Evolutionary conservation across 2,888 invertebrate genomes (phyloP).

Genomic region (Polydesmus complanatus): DNA sequence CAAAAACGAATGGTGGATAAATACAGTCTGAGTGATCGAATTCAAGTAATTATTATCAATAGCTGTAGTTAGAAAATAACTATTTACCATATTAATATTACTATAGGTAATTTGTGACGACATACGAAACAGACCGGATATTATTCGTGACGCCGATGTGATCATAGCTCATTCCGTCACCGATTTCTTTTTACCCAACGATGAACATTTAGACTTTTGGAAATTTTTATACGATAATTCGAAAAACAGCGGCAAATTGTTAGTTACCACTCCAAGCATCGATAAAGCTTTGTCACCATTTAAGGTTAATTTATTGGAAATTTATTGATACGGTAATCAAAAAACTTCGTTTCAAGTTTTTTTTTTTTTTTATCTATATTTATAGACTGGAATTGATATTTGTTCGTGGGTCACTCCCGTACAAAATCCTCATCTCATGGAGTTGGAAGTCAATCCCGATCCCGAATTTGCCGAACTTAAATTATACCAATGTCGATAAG

Average conservation of each 20-base stretch:
- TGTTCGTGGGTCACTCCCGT: slow-evolving; percentile 23
- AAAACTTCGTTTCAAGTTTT: not conserved
- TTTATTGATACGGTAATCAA: not conserved
- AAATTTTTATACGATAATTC: slow-evolving; percentile 41
- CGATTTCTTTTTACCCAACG: slow-evolving; percentile 48
- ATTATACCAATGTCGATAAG: slow-evolving; percentile 17
- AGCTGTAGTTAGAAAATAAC: not conserved
- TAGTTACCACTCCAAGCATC: slow-evolving; percentile 47
- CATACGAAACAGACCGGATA: slow-evolving; percentile 41
- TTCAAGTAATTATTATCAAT: slow-evolving; percentile 25
- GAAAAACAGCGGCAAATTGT: slow-evolving; percentile 40
- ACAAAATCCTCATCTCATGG: slow-evolving; percentile 18
- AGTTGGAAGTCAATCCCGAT: slow-evolving; percentile 13
- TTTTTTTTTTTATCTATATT: slow-evolving; percentile 1
- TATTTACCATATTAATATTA: no score
- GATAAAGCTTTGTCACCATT: slow-evolving; percentile 39
- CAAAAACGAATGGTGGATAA: slow-evolving; percentile 44
- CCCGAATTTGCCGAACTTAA: slow-evolving; percentile 20
- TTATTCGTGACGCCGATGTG: slow-evolving; percentile 43
- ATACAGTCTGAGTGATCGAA: slow-evolving; percentile 31
- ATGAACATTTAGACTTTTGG: slow-evolving; percentile 48
- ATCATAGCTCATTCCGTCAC: slow-evolving; percentile 53
- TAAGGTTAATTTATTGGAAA: slow-evolving; percentile 19
- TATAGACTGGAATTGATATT: slow-evolving; percentile 21
- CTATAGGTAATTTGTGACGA: slow-evolving; percentile 41